Base-by-base conservation (phyloP, 2,113 vertebrate species). In the Leucopsar rothschildi region DNA sequence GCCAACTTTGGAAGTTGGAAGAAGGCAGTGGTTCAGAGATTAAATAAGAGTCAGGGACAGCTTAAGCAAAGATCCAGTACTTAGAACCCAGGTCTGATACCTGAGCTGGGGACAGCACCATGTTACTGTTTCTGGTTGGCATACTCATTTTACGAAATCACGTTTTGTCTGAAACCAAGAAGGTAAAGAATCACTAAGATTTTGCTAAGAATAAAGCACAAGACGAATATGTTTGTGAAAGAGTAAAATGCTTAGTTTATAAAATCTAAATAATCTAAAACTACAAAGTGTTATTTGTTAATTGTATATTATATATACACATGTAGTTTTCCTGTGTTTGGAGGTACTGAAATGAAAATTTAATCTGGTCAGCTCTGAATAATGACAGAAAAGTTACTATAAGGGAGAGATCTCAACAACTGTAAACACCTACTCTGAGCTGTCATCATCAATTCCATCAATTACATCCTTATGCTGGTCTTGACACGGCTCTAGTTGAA, bases 51-150 rank as follows among this genome's bases (percentile, higher is more conserved):
- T 57, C 12, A 13, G 25, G 39, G 21, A 37, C 49, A 73, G 17
- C 52, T 68, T 72, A 42, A 24, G 23, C 37, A 25, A 77, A 3
- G 4, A 35, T 45, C 28, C 21, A 24, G 6, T 33, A n/a, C 24
- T 63, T 42, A 47, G 49, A 86, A 79, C 14, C 6, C 29, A 63
- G 18, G 15, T 0, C 37, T 23, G 19, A 40, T 37, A 76, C 20
- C 21, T 0, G 3, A 55, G 44, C 0, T 52, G 18, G 35, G 39
- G 68, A 72, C 15, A n/a, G 18, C 0, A 0, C 55, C 3, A 1
- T n/a, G 28, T 69, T 47, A 28, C 45, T 21, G 2, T 55, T 90
- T 70, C 60, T 75, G 25, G 19, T 15, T 82, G 47, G 25, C 39
- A 37, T 11, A 40, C 12, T 78, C 8, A 24, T n/a, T 64, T 65